Evolutionary conservation across 1,140 invertebrate genomes (phyloP).

Genomic region (Liolophura sinensis): DNA sequence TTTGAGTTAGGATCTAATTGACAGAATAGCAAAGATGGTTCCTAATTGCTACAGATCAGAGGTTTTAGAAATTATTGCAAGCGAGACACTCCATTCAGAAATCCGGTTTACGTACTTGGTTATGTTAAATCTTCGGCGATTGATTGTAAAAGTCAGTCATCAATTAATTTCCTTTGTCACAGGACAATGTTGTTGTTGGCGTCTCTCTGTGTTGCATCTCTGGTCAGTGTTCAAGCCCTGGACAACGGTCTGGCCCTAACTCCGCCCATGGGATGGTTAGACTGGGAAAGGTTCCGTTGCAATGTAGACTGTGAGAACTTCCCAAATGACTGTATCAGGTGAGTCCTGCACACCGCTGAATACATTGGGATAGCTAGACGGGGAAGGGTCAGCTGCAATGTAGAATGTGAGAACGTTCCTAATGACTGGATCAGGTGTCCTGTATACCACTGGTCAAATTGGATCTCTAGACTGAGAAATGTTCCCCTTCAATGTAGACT

Average conservation of each 20-base stretch:
- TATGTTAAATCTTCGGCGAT: too few species aligned
- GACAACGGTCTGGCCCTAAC: conserved; percentile 56
- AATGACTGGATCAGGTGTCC: conserved; percentile 20
- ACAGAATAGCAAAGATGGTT: too few species aligned
- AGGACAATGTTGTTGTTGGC: too few species aligned
- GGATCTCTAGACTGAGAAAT: conserved; percentile 54
- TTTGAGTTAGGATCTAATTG: too few species aligned
- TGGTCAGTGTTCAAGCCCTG: conserved; percentile 20
- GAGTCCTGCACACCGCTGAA: conserved; percentile 8
- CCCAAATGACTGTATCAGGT: conserved; percentile 58
- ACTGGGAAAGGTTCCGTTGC: conserved; percentile 57
- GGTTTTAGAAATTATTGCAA: too few species aligned
- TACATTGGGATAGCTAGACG: conserved; percentile 57
- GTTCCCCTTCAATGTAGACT: conserved; percentile 54
- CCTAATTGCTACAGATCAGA: too few species aligned
- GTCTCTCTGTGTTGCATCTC: too few species aligned
- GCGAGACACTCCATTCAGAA: too few species aligned
- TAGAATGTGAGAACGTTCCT: conserved; percentile 35
- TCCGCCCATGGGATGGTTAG: conserved; percentile 60
- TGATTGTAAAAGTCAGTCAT: too few species aligned
- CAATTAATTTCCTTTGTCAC: too few species aligned
- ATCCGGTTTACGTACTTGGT: too few species aligned
- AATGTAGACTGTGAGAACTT: conserved; percentile 51
- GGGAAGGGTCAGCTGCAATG: conserved; percentile 54
- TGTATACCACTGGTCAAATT: too few species aligned